Base-by-base conservation (phyloP, 1,140 invertebrate genomes). In the Papilio machaon region DNA sequence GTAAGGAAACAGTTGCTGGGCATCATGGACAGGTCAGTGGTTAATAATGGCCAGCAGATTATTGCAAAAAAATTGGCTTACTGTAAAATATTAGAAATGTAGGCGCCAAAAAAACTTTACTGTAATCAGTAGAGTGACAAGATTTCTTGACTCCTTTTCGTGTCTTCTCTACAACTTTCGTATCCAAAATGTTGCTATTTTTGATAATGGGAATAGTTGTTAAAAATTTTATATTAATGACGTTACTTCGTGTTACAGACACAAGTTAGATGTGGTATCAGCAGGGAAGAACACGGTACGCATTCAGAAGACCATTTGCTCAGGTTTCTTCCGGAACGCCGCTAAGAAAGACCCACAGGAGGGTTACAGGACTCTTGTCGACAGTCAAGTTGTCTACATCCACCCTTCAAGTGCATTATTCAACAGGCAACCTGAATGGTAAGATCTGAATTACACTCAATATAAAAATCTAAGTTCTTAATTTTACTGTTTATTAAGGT, bases 301-400 rank as follows among this genome's bases (percentile, higher is more conserved):
- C 60, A 97, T 99, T 38, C 99, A 99, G 94, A 99, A 99, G 95
- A 98, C 99, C 0, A 99, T 99, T 73, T 99, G 99, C 92, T 99
- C 98, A 2, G 99, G 99, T 8, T 99, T 99, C 95, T 99, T 99
- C 94, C 95, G 99, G 79, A 99, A 99, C 95, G 99, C 99, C 2
- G 99, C 99, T 0, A 99, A 99, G 94, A 99, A 99, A 91, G 99
- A 99, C 96, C 99, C 99, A 0, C 99, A 99, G 92, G 99, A 99
- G 95, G 99, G 99, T 0, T 99, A 99, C 91, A 95, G 99, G 79
- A 99, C 99, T 0, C 95, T 99, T 2, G 99, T 99, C 0, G 99
- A 99, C 92, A 98, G 98, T 82, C 99, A 99, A 95, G 98, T 99
- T 2, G 99, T 99, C 0, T 99, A 99, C 89, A 99, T 99, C 90